Evolutionary conservation across 2,797 vertebrate genomes (phyloP), one percentile per base, ranked within the genome.

Genomic region (Sparus aurata): DNA sequence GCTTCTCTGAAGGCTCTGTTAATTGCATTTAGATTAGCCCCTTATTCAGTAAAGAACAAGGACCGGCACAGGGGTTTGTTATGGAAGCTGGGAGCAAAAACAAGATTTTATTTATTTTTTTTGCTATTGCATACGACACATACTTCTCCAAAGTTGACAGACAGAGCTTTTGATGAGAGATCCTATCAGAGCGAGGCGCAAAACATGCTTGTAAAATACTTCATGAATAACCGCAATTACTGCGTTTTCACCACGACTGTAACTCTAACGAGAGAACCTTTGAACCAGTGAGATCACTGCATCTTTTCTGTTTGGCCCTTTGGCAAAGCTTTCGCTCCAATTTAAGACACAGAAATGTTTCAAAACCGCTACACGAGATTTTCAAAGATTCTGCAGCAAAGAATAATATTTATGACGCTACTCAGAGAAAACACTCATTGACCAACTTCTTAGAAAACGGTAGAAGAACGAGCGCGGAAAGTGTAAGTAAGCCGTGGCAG

Each of bases 1-100:
- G 79, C 88, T 90, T 84, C 91, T 92, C 87, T 76, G 79, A 90
- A 86, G 83, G 83, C 87, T 88, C 63, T 74, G 80, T 90, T 95
- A 95, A 95, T 95, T 95, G 94, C 91, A 93, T 95, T 94, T 94
- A 94, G 94, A 95, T 94, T 84, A 94, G 92, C 79, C 80, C 80
- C 86, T 84, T 90, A 82, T 90, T 91, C 87, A 84, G 82, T 75
- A 20, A 69, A 84, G 84, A 91, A 91, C 80, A 86, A 87, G 69
- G 77, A 89, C 79, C 79, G 65, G 82, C 83, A 80, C 77, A 52
- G 69, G 52, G 61, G 71, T 92, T 91, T 87, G 88, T 87, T 89
- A 79, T 59, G 74, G 80, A 86, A 63, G 50, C 70, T 61, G 78
- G 47, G 38, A 83, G 38, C 25, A 27, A 86, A 84, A 79, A 67